phyloP scores from a whole-genome alignment of 2,888 invertebrate genomes.

The Microctonus hyperodae region DNA sequence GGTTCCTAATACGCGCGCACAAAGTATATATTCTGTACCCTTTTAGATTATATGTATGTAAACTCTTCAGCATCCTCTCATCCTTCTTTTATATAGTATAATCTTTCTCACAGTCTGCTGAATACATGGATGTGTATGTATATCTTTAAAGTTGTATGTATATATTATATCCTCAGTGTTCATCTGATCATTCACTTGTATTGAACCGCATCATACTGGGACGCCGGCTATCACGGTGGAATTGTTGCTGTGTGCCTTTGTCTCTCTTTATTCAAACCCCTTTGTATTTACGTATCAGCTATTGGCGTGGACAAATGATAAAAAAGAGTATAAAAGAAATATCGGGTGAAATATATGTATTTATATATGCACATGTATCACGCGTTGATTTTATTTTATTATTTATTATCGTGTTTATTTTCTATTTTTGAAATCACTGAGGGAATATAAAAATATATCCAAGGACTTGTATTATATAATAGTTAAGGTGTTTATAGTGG shows the following conservation, averaged over 20 bases:
- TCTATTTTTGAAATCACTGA: background rate
- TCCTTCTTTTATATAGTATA: slow-evolving; percentile 15
- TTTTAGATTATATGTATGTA: slow-evolving; percentile 1
- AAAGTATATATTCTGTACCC: background rate
- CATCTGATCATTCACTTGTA: slow-evolving; percentile 18
- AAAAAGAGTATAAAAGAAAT: too few species aligned
- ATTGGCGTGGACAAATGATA: background rate
- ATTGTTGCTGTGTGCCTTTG: background rate
- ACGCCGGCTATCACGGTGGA: slow-evolving; percentile 1
- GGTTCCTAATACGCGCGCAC: slow-evolving; percentile 1
- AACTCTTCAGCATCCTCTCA: slow-evolving; percentile 24
- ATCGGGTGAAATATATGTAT: too few species aligned
- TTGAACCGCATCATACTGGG: slow-evolving; percentile 9
- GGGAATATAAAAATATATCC: background rate
- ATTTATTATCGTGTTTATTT: background rate
- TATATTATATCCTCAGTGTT: too few species aligned
- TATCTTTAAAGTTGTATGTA: background rate
- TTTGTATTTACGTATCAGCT: background rate
- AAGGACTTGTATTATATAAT: too few species aligned
- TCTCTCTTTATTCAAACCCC: background rate
- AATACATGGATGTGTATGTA: background rate
- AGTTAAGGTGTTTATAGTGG: background rate
- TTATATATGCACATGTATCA: background rate
- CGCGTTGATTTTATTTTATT: background rate
- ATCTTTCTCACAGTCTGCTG: slow-evolving; percentile 8